A percentile compares a stretch with the other conserved stretches of the same genome.
Evolutionary conservation across 1,140 invertebrate species (phyloP).

Genomic region (Vanessa tameamea): DNA sequence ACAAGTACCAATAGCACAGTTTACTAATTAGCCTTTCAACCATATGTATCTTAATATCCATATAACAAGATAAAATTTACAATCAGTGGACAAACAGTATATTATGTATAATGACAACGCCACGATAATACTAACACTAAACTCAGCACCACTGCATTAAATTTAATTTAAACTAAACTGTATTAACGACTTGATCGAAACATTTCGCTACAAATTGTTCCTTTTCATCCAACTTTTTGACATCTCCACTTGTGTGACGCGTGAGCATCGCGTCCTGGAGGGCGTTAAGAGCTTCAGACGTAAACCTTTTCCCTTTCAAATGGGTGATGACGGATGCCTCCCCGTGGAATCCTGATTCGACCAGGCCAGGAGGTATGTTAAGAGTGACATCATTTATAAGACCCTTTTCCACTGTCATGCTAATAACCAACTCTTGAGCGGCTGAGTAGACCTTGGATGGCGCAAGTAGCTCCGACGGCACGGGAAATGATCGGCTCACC

Average conservation of each 20-base stretch:
- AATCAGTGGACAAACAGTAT: constrained; percentile 36
- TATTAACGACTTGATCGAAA: constrained; percentile 79
- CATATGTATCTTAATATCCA: constrained; percentile 40
- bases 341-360: constrained; percentile 77
- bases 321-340: constrained; percentile 78
- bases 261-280: constrained; percentile 76
- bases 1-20: constrained; percentile 15
- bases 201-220: constrained; percentile 80
- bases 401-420: constrained; percentile 76
- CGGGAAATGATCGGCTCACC: constrained; percentile 80
- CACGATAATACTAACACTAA: constrained; percentile 42
- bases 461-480: constrained; percentile 67
- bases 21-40: constrained; percentile 30
- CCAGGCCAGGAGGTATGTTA: constrained; percentile 74
- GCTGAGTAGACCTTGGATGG: constrained; percentile 66
- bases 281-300: constrained; percentile 71
- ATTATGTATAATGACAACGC: constrained; percentile 14
- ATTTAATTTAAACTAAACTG: constrained; percentile 50
- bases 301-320: constrained; percentile 77
- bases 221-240: constrained; percentile 73
- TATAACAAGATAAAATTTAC: constrained; percentile 45
- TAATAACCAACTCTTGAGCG: constrained; percentile 74
- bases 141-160: constrained; percentile 31
- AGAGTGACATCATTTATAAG: constrained; percentile 76
- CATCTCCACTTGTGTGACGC: constrained; percentile 57